Base-by-base conservation (phyloP, 2,888 invertebrate genomes). In the Belgica antarctica region DNA sequence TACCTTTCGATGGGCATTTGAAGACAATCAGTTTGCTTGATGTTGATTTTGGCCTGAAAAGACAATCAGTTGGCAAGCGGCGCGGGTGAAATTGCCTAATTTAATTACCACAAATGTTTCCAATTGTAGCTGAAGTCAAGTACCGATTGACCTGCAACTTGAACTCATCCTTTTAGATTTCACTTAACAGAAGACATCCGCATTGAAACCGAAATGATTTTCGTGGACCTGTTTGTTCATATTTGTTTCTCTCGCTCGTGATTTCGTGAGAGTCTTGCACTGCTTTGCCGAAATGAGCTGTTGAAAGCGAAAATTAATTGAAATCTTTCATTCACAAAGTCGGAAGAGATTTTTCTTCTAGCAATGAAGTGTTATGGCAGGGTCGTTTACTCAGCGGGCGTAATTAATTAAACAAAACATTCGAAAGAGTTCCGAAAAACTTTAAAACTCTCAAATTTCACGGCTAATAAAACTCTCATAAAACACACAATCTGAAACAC, bases 61-160 rank as follows among this genome's bases (percentile, higher is more conserved):
- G 34, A 12, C 34, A 31, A 31, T 31, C 52, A 52, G 52, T 52
- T 52, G 52, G 52, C 52, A 52, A 19, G 17, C 52, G 46, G 15
- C 7, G 52, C 52, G 52, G 52, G 12, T 19, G 5, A 52, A 52
- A n/a, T 10, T 46, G 4, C 15, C 4, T 46, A 5, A 46, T 52
- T 52, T 52, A 52, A 52, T 52, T 52, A 52, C 52, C 52, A 22
- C 22, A 22, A 52, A 52, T n/a, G 22, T 22, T 7, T 2, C 52
- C 7, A 4, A 17, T n/a, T n/a, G n/a, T n/a, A n/a, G n/a, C n/a
- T n/a, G n/a, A n/a, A n/a, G n/a, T n/a, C n/a, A n/a, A n/a, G n/a
- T n/a, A n/a, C n/a, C n/a, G 8, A 3, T 52, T 52, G 17, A 52
- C 52, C 52, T 52, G 7, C 5, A 4, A 8, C 52, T 41, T 52